phyloP scores from a whole-genome alignment of 1,140 invertebrate species.

The Drosophila pectinifera region DNA sequence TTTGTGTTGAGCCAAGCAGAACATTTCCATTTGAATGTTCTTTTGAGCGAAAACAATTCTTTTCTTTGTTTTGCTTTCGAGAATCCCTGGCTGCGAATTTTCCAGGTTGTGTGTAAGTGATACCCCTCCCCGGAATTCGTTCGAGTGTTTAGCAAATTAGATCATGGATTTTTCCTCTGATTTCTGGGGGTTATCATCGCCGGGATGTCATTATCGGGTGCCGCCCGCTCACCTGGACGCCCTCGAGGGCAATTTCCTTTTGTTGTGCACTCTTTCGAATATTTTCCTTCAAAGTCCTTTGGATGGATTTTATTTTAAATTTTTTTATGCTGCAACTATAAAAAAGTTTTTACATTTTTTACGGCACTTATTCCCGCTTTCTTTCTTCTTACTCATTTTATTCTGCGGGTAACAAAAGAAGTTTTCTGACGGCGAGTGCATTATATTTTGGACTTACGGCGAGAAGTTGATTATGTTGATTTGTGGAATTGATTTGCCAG shows the following conservation, averaged over 20 bases:
- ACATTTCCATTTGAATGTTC: conserved; percentile 83
- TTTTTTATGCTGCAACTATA: conserved; percentile 78
- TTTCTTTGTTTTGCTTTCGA: conserved; percentile 80
- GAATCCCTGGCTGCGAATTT: conserved; percentile 24
- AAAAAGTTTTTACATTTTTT: conserved; percentile 84
- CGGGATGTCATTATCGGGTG: conserved; percentile 67
- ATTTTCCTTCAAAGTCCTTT: conserved; percentile 45
- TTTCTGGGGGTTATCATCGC: conserved; percentile 44
- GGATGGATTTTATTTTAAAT: conserved; percentile 74
- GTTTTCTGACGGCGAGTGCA: conserved; percentile 67
- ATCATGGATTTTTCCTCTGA: conserved; percentile 74
- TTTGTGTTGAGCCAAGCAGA: conserved; percentile 83
- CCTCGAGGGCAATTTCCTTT: conserved; percentile 54
- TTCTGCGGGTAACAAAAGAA: conserved; percentile 63
- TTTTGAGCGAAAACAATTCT: conserved; percentile 82
- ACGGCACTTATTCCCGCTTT: conserved; percentile 66
- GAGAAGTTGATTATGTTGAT: conserved; percentile 81
- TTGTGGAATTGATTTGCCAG: conserved; percentile 75
- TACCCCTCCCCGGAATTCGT: conserved; percentile 17
- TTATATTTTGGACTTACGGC: conserved; percentile 78
- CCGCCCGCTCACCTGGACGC: conserved; percentile 51
- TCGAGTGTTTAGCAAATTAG: conserved; percentile 68
- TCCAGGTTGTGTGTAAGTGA: conserved; percentile 52
- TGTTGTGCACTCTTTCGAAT: conserved; percentile 63
- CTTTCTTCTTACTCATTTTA: conserved; percentile 38